Base-by-base conservation (phyloP, 2,797 vertebrate species). In the Carapus acus region DNA sequence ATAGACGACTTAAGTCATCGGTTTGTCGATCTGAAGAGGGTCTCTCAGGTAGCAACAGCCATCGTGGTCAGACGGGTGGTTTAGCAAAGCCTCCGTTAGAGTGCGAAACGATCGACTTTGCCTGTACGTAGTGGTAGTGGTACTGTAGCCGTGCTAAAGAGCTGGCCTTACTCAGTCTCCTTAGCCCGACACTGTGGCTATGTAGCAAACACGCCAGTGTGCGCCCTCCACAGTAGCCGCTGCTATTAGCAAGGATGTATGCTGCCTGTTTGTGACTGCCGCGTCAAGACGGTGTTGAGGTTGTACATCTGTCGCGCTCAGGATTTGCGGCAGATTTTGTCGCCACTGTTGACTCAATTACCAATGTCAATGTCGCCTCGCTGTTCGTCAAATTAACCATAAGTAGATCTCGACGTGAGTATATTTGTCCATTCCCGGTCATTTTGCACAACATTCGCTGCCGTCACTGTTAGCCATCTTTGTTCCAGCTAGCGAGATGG, bases 101-200 rank as follows among this genome's bases (percentile, higher is more conserved):
- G n/a, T n/a, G n/a, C 51, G 42, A 37, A 47, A 53, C 54, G 17
- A 65, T 49, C 45, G 27, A 42, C 65, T 6, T 12, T 31, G 19
- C 44, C 43, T 14, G 37, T 45, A n/a, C 21, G 22, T n/a, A 2
- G 24, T 27, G 24, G 24, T 27, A 52, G 39, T 15, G 44, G 15
- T 40, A 20, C 27, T 72, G 8, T 58, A 76, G 71, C 73, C 8
- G n/a, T 29, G 76, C 53, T 83, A 81, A 61, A 69, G 50, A 31
- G 18, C 54, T 42, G 62, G 46, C 69, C 75, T 84, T 83, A 80
- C 82, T 61, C 34, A 15, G 63, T 65, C 74, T 85, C 55, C 80
- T 81, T 87, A 89, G 86, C 86, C 69, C 76, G 69, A 55, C 67
- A 79, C 62, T 64, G n/a, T 49, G 58, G 80, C 83, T 79, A 84